These are phyloP conservation scores for Mirza zaza DNA, from an alignment of 2,113 vertebrate species.

Conservation along the genomic window DNA sequence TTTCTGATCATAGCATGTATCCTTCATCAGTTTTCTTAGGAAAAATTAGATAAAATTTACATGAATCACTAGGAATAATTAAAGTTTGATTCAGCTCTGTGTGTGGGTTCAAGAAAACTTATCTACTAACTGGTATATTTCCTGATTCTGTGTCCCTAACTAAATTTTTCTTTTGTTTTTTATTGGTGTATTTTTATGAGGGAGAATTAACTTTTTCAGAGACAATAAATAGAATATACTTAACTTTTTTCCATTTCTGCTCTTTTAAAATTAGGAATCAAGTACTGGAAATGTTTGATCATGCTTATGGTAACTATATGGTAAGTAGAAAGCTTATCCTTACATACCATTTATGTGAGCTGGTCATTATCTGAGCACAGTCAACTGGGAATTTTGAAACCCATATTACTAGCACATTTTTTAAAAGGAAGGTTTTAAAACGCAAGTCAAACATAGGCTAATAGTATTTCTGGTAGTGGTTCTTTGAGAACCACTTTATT, in stretches of 20 bases:
- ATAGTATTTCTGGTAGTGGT: background rate
- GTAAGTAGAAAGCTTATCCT: conserved; percentile 84
- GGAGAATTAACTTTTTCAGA: conserved; percentile 46
- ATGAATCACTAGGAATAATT: background rate
- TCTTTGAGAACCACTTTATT: background rate
- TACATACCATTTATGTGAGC: background rate
- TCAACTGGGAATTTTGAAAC: conserved; percentile 13
- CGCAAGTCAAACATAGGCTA: background rate
- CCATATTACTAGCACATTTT: conserved; percentile 7
- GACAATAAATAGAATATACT: background rate
- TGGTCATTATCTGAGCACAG: background rate
- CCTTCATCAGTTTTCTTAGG: conserved; percentile 25
- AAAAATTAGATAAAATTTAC: conserved; percentile 19
- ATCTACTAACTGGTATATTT: background rate
- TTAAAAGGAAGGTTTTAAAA: conserved; percentile 31
- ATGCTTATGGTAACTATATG: conserved; percentile 99
- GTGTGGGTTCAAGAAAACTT: background rate
- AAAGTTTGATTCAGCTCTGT: background rate
- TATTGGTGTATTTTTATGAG: conserved; percentile 30
- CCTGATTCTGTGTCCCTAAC: background rate
- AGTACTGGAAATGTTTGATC: conserved; percentile 99
- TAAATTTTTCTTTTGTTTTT: conserved; percentile 30
- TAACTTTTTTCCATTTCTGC: conserved; percentile 62
- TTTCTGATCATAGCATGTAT: background rate
- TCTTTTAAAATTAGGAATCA: conserved; percentile 89